Evolutionary conservation across 2,888 invertebrate genomes (phyloP).

Genomic region (Temnothorax ravouxi): DNA sequence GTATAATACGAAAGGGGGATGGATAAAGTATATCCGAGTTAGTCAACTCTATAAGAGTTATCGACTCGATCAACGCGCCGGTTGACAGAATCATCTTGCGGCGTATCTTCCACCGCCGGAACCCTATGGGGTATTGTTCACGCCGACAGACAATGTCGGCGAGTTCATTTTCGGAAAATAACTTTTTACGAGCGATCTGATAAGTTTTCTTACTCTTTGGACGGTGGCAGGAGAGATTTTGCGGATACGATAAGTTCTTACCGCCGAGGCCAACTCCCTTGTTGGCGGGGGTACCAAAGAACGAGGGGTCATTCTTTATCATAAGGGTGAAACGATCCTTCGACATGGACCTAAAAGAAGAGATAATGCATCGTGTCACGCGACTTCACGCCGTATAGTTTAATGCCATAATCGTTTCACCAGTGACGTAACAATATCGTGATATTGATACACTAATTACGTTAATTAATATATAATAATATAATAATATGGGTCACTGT

Average conservation of each 20-base stretch:
- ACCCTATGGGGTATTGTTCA: constrained; percentile 65
- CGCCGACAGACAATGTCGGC: constrained; percentile 58
- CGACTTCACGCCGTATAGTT: constrained; percentile 32
- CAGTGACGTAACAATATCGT: background rate
- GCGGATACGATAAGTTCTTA: constrained; percentile 73
- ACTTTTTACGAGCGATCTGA: constrained; percentile 79
- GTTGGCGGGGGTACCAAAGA: constrained; percentile 60
- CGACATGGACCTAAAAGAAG: constrained; percentile 41
- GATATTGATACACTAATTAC: background rate
- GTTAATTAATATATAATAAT: background rate
- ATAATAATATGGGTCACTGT: background rate
- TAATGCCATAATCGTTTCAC: background rate
- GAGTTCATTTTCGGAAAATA: constrained; percentile 79
- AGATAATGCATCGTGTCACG: constrained; percentile 54
- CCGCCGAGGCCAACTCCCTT: constrained; percentile 57
- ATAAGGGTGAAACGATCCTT: constrained; percentile 60
- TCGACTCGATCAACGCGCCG: constrained; percentile 47
- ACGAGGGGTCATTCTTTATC: constrained; percentile 65
- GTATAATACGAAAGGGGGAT: background rate
- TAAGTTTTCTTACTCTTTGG: constrained; percentile 71
- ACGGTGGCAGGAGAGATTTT: constrained; percentile 64
- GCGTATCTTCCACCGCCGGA: constrained; percentile 54
- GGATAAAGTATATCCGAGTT: constrained; percentile 15
- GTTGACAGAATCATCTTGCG: constrained; percentile 46
- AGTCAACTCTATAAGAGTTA: constrained; percentile 48